Evolutionary conservation across 2,113 vertebrate genomes (phyloP).

Genomic region (Shinisaurus crocodilurus): DNA sequence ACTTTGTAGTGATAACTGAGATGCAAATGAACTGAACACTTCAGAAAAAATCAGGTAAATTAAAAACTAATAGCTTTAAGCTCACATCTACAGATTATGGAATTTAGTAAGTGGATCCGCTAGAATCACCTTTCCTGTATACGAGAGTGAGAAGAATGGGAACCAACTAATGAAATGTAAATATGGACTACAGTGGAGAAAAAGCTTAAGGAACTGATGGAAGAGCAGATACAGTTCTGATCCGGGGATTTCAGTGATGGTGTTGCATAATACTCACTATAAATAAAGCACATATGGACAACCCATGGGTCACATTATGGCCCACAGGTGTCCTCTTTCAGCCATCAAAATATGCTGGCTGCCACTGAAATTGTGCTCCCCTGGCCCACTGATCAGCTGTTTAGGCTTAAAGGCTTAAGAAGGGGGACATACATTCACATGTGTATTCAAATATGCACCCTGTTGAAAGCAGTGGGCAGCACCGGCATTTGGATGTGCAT

Average conservation of each 20-base stretch:
- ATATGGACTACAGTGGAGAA: not conserved
- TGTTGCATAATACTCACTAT: not conserved
- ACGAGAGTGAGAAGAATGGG: not conserved
- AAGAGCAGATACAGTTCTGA: not conserved
- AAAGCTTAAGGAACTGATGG: not conserved
- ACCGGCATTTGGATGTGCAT: not conserved
- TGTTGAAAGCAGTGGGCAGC: not conserved
- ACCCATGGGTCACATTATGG: not conserved
- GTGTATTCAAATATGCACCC: not conserved
- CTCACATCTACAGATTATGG: not conserved
- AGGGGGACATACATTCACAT: not conserved
- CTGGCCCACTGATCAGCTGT: not conserved
- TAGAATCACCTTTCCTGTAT: not conserved
- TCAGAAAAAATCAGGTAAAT: not conserved
- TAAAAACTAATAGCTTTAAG: not conserved
- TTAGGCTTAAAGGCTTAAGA: not conserved
- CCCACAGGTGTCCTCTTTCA: not conserved
- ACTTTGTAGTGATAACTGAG: not conserved
- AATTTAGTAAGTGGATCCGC: not conserved
- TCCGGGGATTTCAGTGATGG: slow-evolving; percentile 9
- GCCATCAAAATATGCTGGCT: not conserved
- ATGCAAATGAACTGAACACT: not conserved
- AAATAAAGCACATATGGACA: not conserved
- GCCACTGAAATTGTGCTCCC: not conserved
- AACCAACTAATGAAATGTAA: not conserved